These are phyloP conservation scores for Eidolon dupreanum DNA, from an alignment of 2,797 vertebrate species.

Conservation along the genomic window DNA sequence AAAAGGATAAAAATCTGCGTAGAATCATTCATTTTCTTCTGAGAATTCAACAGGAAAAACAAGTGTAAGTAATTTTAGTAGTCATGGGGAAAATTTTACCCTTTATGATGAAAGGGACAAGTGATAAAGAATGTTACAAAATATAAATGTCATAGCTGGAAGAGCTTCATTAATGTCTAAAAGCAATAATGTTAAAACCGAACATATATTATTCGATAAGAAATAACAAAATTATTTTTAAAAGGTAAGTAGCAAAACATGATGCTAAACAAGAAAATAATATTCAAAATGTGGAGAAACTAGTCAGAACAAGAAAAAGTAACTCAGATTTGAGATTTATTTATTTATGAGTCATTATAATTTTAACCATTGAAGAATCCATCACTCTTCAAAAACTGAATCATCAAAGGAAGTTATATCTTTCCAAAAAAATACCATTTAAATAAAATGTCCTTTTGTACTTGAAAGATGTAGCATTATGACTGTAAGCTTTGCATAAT, in stretches of 20 bases:
- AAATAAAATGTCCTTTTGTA: neutral
- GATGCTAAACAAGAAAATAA: neutral
- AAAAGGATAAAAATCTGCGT: neutral
- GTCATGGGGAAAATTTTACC: neutral
- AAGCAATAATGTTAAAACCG: neutral
- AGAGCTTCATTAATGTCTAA: neutral
- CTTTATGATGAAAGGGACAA: neutral
- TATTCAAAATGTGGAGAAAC: conserved; percentile 27
- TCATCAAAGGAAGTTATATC: neutral
- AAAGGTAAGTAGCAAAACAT: neutral
- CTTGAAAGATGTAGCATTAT: neutral
- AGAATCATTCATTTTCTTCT: neutral
- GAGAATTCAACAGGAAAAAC: neutral
- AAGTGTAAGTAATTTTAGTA: neutral
- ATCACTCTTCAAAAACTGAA: neutral
- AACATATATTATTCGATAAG: neutral
- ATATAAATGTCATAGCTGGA: neutral
- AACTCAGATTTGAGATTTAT: neutral
- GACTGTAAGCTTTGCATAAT: neutral
- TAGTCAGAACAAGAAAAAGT: neutral
- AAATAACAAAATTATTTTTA: neutral
- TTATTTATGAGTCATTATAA: conserved; percentile 9
- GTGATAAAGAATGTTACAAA: neutral
- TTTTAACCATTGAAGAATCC: neutral
- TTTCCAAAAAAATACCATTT: neutral